phyloP scores from a whole-genome alignment of 2,888 invertebrate genomes.

The Automeris io region DNA sequence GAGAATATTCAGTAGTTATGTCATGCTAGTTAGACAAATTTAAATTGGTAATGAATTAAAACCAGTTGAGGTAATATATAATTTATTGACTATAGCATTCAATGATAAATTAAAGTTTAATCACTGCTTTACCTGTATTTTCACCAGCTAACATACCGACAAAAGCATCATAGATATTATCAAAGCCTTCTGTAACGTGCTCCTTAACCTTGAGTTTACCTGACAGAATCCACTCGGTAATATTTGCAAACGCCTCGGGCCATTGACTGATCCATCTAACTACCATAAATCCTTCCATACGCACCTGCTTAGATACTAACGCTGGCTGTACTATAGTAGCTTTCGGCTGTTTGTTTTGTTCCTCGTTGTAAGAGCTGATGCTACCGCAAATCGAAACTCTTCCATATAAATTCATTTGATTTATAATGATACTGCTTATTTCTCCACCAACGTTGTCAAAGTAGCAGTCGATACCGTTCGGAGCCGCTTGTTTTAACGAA shows the following conservation, averaged over 20 bases:
- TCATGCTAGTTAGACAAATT: too few relatives aligned
- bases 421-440: conserved; percentile 74
- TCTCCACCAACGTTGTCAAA: conserved; percentile 87
- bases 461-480: conserved; percentile 83
- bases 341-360: conserved; percentile 30
- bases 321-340: conserved; percentile 69
- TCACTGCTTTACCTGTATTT: conserved; percentile 82
- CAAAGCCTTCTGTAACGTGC: conserved; percentile 82
- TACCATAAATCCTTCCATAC: conserved; percentile 78
- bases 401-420: conserved; percentile 78
- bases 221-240: conserved; percentile 78
- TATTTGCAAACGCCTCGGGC: conserved; percentile 76
- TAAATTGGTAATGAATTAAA: too few relatives aligned
- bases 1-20: too few relatives aligned
- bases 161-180: conserved; percentile 82
- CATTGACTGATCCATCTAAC: conserved; percentile 73
- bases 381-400: conserved; percentile 73
- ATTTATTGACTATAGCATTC: background rate
- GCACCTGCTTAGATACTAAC: conserved; percentile 75
- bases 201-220: conserved; percentile 82
- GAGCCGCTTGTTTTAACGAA: conserved; percentile 79
- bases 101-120: conserved; percentile 68
- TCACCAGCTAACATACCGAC: conserved; percentile 79
- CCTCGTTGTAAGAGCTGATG: conserved; percentile 51
- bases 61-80: too few relatives aligned